A percentile compares a stretch with the other conserved stretches of the same genome.
These are phyloP conservation scores for Catostylus mosaicus DNA, from an alignment of 30 jellyfish, hydroid and myxozoan genomes.

Conservation along the genomic window DNA sequence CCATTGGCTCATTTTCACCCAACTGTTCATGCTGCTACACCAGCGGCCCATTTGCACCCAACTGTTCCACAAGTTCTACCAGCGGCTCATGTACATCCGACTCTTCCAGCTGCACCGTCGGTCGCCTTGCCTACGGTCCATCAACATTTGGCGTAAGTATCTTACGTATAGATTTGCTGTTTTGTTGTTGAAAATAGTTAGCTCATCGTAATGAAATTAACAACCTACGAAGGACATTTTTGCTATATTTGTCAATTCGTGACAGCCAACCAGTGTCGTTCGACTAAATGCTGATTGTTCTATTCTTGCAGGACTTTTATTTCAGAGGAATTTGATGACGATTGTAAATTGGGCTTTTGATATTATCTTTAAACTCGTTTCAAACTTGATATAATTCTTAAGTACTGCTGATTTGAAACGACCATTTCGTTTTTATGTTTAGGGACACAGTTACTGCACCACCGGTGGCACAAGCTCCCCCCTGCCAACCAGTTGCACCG, in stretches of 20 bases:
- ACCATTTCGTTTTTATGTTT: background rate
- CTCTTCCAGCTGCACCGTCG: slow-evolving; percentile 14
- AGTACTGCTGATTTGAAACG: background rate
- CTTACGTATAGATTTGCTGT: background rate
- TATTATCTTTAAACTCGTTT: no score
- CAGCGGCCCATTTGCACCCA: slow-evolving; percentile 31
- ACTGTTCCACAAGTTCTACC: slow-evolving; percentile 6
- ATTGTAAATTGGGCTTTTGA: no score
- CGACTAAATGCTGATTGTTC: no score
- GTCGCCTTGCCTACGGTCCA: slow-evolving; percentile 29
- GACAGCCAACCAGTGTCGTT: no score
- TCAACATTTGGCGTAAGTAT: slow-evolving; percentile 31
- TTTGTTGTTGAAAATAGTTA: no score
- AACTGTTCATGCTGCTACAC: slow-evolving; percentile 2
- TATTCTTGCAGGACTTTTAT: no score
- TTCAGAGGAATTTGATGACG: no score
- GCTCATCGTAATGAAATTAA: no score
- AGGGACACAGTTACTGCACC: slow-evolving; percentile 39
- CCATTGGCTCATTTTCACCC: slow-evolving; percentile 53
- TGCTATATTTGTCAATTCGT: no score
- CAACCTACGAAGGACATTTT: no score
- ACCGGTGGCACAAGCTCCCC: slow-evolving; percentile 29
- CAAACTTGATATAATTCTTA: no score
- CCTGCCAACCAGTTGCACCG: slow-evolving; percentile 25
- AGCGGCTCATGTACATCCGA: slow-evolving; percentile 12